Conservation (phyloP, 2,113 vertebrate species). For the Cinclus mexicanus region DNA sequence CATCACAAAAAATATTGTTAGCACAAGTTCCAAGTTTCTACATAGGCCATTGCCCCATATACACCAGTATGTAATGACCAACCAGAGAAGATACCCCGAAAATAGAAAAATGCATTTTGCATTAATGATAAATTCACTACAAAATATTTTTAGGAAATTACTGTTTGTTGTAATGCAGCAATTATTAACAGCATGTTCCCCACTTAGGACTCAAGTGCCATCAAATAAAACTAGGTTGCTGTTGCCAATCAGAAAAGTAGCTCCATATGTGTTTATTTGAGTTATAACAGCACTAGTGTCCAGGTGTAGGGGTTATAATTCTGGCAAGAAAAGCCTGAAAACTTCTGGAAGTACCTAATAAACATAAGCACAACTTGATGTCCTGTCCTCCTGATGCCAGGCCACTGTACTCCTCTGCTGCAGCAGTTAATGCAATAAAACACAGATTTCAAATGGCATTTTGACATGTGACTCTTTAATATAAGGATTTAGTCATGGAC, state of each 20-base stretch:
- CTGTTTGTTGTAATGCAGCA: too few species aligned
- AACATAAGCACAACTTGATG: background rate
- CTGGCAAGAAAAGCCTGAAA: background rate
- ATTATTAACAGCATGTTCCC: constrained; percentile 9
- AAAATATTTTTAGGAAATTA: constrained; percentile 31
- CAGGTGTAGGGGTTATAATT: constrained; percentile 10
- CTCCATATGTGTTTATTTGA: background rate
- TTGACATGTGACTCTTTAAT: background rate
- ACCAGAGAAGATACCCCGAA: background rate
- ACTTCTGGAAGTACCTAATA: background rate
- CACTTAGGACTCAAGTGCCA: constrained; percentile 5
- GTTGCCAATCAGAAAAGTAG: constrained; percentile 26
- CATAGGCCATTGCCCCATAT: background rate
- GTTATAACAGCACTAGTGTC: background rate
- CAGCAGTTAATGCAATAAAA: background rate
- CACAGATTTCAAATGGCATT: background rate
- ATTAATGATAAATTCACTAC: background rate
- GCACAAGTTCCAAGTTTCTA: background rate
- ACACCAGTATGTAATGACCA: background rate
- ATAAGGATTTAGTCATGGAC: background rate
- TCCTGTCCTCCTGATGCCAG: background rate
- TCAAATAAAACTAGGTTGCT: constrained; percentile 22
- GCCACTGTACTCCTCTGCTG: background rate
- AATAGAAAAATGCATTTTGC: background rate
- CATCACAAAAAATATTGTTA: background rate